Base-by-base conservation (phyloP, 2,113 vertebrate genomes). In the Bubalus kerabau region DNA sequence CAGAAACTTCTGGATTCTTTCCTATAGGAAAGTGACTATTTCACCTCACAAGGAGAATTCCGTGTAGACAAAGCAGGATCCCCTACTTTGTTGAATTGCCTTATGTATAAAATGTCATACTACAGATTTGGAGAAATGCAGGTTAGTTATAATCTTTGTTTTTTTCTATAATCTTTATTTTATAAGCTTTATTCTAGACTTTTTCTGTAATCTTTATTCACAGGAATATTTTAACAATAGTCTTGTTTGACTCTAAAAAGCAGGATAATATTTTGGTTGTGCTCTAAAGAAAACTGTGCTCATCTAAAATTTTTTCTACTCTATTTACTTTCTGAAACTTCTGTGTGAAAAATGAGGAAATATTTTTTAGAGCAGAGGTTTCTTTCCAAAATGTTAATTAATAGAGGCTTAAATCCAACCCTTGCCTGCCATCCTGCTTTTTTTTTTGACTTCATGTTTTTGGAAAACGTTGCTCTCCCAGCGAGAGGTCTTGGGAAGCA, bases 91-190 rank as follows among this genome's bases (percentile, higher is more conserved):
- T 99, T 99, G 98, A 99, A 99, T 99, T 99, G 99, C 98, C 99
- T 99, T 98, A 99, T 99, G 99, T 99, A 99, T 98, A 99, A 99
- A 99, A 99, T 99, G 99, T 99, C 99, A 11, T 99, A 99, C 96
- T 99, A 99, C 98, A 99, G 99, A 98, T 99, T 99, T 98, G 99
- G 99, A 94, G 99, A 99, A 99, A 99, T 99, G 99, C 99, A 99
- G 99, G 99, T 99, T 95, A 99, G 99, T 99, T 96, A 91, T 85
- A 91, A 71, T 71, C 10, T 52, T 48, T 50, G 46, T 12, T 97
- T 92, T 97, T 91, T 95, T 78, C 40, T 96, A 3, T 78, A 57
- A 50, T 94, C 10, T 96, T 84, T 85, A 82, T 81, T 96, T 71
- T 71, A 12, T 71, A 23, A 71, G 19, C 67, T 71, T 36, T 36